Percentiles rank a stretch among this genome's conserved stretches.
These are phyloP conservation scores for Illadopsis cleaveri DNA, from an alignment of 2,113 vertebrate species.

Conservation along the genomic window DNA sequence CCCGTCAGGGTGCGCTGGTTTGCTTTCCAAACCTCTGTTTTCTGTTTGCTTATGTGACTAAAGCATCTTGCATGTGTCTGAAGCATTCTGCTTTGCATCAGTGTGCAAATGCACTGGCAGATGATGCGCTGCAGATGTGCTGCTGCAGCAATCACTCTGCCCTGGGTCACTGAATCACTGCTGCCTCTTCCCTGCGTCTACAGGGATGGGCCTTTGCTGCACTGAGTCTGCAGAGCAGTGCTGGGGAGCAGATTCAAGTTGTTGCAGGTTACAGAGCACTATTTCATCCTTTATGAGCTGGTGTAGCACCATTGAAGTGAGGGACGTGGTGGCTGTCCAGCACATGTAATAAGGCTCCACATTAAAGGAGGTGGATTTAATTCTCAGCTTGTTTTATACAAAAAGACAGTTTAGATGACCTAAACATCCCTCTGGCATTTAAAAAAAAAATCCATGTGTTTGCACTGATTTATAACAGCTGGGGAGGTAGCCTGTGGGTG, in stretches of 20 bases:
- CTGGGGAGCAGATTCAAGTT: background rate
- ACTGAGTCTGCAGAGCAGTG: background rate
- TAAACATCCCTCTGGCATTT: background rate
- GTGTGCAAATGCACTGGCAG: fast-evolving
- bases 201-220: background rate
- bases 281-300: background rate
- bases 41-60: background rate
- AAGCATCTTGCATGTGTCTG: background rate
- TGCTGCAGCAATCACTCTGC: background rate
- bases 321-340: background rate
- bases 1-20: background rate
- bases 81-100: background rate
- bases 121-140: background rate
- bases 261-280: background rate
- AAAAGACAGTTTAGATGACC: background rate
- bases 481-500: background rate
- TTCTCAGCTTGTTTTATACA: background rate
- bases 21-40: background rate
- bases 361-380: background rate
- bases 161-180: background rate
- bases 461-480: background rate
- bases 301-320: fast-evolving
- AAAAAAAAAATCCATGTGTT: background rate
- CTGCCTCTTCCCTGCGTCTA: background rate
- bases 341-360: background rate